Base-by-base conservation (phyloP, 2,888 invertebrate genomes). In the Anorthoa munda region DNA sequence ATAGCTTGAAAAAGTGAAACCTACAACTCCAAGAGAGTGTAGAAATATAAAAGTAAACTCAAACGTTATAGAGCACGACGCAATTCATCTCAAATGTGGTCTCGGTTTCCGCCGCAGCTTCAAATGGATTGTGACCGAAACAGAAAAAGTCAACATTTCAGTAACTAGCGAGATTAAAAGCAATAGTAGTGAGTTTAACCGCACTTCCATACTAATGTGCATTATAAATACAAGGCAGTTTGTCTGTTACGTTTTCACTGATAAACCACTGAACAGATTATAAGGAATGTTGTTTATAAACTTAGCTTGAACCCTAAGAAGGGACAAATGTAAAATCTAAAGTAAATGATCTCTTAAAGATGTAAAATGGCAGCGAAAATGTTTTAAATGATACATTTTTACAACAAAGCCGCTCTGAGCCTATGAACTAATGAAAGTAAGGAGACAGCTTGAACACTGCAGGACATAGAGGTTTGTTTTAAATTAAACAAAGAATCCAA, bases 1-100 rank as follows among this genome's bases (percentile, higher is more conserved):
- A 13, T 4, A 26, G 18, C 18, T 13, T 56, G 9, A 58, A 50
- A 63, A 76, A 58, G 18, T 75, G n/a, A 21, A 76, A 56, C 11
- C 4, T 21, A 53, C 26, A 45, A 39, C 7, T 9, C 2, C 1
- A 18, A 15, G 2, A 3, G 13, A 55, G 23, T 17, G n/a, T 23
- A 58, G 2, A 39, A 75, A 75, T 23, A 73, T 53, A 53, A 46
- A 74, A 46, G 31, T 51, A n/a, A 75, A 76, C 9, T 59, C 39
- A 65, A 39, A 76, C 7, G 15, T 21, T 50, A 50, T 1, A 77
- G 56, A 76, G n/a, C 31, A 31, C 31, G 17, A 66, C 50, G 23
- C 4, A 51, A 66, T 59, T 46, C 45, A 59, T 67, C 67, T 58
- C 17, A 46, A 74, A 77, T 46, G 58, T 67, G 77, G 50, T 77